phyloP scores from a whole-genome alignment of 2,888 invertebrate genomes.

The Drosophila bunnanda region DNA sequence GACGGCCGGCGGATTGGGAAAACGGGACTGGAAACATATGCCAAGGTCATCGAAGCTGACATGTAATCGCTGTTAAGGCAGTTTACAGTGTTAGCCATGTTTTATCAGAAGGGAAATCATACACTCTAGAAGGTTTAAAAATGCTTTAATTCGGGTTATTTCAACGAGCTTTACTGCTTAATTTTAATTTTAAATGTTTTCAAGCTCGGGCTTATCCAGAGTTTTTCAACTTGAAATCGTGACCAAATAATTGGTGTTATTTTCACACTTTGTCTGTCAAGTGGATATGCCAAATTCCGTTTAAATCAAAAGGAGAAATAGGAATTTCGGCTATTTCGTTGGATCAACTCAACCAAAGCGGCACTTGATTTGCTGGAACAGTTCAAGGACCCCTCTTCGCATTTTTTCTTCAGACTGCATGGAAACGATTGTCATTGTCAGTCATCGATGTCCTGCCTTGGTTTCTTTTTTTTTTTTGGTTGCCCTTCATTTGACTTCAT shows the following conservation, averaged over 20 bases:
- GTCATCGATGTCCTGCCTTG: constrained; percentile 32
- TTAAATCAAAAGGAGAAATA: constrained; percentile 8
- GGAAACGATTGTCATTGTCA: constrained; percentile 41
- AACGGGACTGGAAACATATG: constrained; percentile 26
- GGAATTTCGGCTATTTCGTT: constrained; percentile 10
- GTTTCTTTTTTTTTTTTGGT: constrained; percentile 2
- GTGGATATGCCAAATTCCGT: constrained; percentile 9
- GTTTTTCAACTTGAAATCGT: not conserved
- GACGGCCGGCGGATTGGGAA: constrained; percentile 11
- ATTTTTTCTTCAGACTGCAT: constrained; percentile 3
- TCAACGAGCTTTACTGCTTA: not conserved
- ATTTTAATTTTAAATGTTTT: not conserved
- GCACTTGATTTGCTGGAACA: constrained; percentile 26
- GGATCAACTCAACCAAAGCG: constrained; percentile 8
- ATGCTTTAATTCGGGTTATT: not conserved
- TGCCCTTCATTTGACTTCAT: constrained; percentile 50
- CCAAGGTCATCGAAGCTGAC: constrained; percentile 25
- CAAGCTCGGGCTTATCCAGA: too few relatives aligned
- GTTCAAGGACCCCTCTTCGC: not conserved
- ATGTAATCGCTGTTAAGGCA: constrained; percentile 10
- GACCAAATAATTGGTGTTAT: not conserved
- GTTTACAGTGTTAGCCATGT: constrained; percentile 6
- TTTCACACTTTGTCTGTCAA: not conserved
- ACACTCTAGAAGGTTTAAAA: not conserved
- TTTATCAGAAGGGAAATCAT: not conserved